These are phyloP conservation scores for Microtus montanus DNA, from an alignment of 2,113 vertebrate genomes.

Conservation along the genomic window DNA sequence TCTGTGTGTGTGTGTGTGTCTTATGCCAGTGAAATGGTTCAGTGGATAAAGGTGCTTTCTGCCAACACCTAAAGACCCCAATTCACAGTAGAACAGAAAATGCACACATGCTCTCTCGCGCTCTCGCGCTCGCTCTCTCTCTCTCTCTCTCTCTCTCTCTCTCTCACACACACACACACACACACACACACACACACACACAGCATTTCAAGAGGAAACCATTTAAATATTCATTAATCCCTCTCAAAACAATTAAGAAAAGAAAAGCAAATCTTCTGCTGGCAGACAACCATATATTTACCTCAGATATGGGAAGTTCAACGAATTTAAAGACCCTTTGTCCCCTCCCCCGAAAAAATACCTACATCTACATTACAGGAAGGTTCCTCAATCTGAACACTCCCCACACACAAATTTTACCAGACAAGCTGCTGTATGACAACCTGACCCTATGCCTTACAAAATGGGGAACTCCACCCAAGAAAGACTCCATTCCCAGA, in stretches of 20 bases:
- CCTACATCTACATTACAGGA: not conserved
- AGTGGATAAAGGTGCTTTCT: not conserved
- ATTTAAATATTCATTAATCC: conserved; percentile 56
- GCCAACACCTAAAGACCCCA: not conserved
- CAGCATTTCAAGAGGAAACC: conserved; percentile 30
- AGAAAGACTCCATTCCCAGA: not conserved
- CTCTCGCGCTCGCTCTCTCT: not conserved
- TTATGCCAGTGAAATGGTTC: not conserved
- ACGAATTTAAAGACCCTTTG: not conserved
- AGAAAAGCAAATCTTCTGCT: conserved; percentile 18
- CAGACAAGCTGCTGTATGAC: not conserved
- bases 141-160: not conserved
- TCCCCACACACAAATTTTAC: not conserved
- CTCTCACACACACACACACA: not conserved
- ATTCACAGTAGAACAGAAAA: not conserved
- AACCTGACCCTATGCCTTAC: not conserved
- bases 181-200: not conserved
- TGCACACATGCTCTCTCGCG: not conserved
- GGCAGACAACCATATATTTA: conserved; percentile 9
- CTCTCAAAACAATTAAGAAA: not conserved
- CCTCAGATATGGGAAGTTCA: not conserved
- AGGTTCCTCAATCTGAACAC: not conserved
- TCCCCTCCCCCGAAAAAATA: not conserved
- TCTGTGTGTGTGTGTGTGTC: no score
- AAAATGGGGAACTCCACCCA: not conserved